phyloP scores from a whole-genome alignment of 2,797 vertebrate species.

The Sebastes nivosus region DNA sequence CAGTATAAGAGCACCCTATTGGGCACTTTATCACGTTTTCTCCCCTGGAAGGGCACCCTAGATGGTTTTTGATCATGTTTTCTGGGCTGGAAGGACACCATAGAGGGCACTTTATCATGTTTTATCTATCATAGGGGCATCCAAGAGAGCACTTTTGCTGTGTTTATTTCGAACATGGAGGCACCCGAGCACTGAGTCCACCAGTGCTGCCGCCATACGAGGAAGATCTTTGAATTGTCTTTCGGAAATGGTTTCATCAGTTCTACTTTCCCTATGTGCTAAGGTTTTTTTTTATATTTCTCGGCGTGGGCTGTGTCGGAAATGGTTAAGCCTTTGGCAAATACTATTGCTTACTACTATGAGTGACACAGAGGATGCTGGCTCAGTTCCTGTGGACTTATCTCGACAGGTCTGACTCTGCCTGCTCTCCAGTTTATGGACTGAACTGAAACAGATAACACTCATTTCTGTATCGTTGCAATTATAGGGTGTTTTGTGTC shows the following conservation, averaged over 20 bases:
- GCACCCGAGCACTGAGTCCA: no score
- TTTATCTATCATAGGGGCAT: no score
- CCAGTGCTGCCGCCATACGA: neutral
- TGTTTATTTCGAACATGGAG: no score
- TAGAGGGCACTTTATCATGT: no score
- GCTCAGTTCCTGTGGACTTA: slow-evolving; percentile 69
- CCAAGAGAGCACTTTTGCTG: no score
- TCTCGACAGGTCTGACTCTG: slow-evolving; percentile 34
- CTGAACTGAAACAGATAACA: slow-evolving; percentile 28
- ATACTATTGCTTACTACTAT: neutral
- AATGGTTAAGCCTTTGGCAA: neutral
- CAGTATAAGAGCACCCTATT: no score
- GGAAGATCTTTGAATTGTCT: neutral
- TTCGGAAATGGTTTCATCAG: neutral
- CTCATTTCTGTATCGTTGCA: neutral
- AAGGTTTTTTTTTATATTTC: neutral
- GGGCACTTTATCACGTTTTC: no score
- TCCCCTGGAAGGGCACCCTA: no score
- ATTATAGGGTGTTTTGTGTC: neutral
- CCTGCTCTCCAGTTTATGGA: neutral
- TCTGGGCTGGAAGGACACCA: no score
- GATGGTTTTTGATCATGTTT: no score
- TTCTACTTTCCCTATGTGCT: neutral
- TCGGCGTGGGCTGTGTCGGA: accelerated
- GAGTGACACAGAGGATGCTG: slow-evolving; percentile 24